Base-by-base conservation (phyloP, 1,140 invertebrate species). In the Philotrypesis tridentata region DNA sequence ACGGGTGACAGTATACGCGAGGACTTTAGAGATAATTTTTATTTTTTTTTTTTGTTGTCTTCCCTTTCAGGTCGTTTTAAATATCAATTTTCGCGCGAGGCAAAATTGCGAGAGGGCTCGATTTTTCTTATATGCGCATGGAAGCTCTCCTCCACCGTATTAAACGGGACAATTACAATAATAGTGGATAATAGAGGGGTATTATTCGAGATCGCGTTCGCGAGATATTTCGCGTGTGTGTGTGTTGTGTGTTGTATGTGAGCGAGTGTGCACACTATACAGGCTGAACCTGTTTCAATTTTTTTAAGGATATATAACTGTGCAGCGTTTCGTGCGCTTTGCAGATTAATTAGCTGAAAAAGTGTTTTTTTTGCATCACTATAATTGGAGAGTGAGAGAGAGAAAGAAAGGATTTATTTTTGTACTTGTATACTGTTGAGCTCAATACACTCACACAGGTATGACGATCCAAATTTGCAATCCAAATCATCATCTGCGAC, bases 1-100 rank as follows among this genome's bases (percentile, higher is more conserved):
- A 55, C 48, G 21, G 0, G 72, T 75, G 79, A 81, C 79, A 80
- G 40, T 23, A 31, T 25, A n/a, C n/a, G 43, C 25, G 61, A 11
- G 37, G 12, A 48, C 61, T 17, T 55, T 72, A 43, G n/a, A 29
- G 29, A 23, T 43, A 29, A 48, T 63, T 29, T 33, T 1, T 9
- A 23, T 73, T 25, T 48, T 25, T 40, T 12, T 27, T 48, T 25
- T 27, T 72, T 14, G 11, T n/a, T n/a, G n/a, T 60, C 17, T 73
- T 23, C 14, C 43, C 29, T 77, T 68, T 77, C 43, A 40, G 2
- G 8, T 23, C 11, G 17, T 40, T 61, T 25, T 7, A 48, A 48
- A 73, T 80, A 75, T 81, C 79, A 81, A 81, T 81, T 68, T 81
- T 75, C 40, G 27, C 40, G 17, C 33, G 17, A 63, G 9, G 25